Conservation (phyloP, 53 echinoderm and acorn worm species). For the Glandiceps talaboti region DNA sequence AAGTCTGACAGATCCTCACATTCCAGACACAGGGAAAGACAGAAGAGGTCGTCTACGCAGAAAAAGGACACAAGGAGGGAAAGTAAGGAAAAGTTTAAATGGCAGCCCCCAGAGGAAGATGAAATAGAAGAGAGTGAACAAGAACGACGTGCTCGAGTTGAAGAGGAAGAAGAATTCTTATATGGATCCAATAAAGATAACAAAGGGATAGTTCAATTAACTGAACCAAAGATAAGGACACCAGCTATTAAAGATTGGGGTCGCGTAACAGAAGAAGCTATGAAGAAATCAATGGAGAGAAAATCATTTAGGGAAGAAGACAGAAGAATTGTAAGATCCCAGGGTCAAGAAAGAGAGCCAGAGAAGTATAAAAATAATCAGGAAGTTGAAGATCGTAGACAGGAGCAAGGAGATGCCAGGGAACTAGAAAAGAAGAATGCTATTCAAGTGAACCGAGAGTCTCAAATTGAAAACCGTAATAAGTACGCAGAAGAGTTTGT, state of each 20-base stretch:
- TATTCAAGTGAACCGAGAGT: too few species aligned
- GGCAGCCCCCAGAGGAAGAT: slow-evolving; percentile 81
- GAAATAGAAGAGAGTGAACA: slow-evolving; percentile 20
- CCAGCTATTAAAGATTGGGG: neutral
- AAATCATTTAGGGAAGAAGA: neutral
- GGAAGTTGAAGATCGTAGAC: too few species aligned
- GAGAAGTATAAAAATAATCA: neutral
- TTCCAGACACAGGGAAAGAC: too few species aligned
- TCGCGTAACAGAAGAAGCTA: neutral
- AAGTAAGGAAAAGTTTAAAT: slow-evolving; percentile 40
- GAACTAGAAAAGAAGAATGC: too few species aligned
- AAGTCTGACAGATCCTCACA: too few species aligned
- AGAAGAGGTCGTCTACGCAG: neutral
- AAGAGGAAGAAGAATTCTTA: neutral
- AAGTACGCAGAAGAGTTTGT: too few species aligned
- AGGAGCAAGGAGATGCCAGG: too few species aligned
- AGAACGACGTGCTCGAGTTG: neutral
- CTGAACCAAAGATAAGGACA: neutral
- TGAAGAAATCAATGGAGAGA: neutral
- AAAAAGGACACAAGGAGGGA: neutral
- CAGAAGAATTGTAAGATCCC: neutral
- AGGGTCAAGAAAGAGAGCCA: neutral
- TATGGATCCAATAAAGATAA: neutral
- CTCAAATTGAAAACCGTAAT: too few species aligned
- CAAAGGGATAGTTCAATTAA: too few species aligned